phyloP scores from a whole-genome alignment of 1,140 invertebrate genomes.

The Cotesia typhae region DNA sequence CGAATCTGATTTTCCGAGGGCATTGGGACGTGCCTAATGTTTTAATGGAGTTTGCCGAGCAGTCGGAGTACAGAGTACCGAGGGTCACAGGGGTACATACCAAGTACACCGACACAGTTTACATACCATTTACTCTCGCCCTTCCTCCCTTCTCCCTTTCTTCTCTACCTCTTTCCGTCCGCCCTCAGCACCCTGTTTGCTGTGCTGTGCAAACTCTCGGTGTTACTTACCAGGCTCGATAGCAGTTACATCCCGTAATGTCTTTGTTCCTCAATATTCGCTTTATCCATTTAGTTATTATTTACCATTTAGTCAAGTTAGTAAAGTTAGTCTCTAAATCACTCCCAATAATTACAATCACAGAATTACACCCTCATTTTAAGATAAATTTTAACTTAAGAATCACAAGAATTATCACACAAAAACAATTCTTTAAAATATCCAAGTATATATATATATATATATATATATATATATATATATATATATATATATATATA shows the following conservation, averaged over 20 bases:
- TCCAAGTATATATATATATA: too few species aligned
- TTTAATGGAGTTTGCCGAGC: conserved; percentile 67
- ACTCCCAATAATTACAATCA: too few species aligned
- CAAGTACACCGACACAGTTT: conserved; percentile 57
- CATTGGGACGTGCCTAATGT: conserved; percentile 67
- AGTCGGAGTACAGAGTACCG: conserved; percentile 42
- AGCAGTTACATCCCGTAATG: neutral
- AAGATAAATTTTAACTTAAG: too few species aligned
- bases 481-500: too few species aligned
- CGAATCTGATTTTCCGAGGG: conserved; percentile 65
- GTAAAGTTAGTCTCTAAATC: too few species aligned
- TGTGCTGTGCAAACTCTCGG: conserved; percentile 44
- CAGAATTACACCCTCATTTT: too few species aligned
- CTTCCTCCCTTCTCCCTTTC: conserved; percentile 42
- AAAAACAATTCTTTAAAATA: too few species aligned
- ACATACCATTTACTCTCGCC: conserved; percentile 67
- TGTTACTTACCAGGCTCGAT: conserved; percentile 36
- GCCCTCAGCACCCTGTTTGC: conserved; percentile 38
- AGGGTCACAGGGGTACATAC: conserved; percentile 53
- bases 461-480: too few species aligned
- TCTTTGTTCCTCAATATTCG: neutral
- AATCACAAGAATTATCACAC: too few species aligned
- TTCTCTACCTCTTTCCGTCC: conserved; percentile 20
- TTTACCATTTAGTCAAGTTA: neutral
- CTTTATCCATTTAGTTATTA: neutral